Base-by-base conservation (phyloP, 2,797 vertebrate species). In the Potorous gilbertii region DNA sequence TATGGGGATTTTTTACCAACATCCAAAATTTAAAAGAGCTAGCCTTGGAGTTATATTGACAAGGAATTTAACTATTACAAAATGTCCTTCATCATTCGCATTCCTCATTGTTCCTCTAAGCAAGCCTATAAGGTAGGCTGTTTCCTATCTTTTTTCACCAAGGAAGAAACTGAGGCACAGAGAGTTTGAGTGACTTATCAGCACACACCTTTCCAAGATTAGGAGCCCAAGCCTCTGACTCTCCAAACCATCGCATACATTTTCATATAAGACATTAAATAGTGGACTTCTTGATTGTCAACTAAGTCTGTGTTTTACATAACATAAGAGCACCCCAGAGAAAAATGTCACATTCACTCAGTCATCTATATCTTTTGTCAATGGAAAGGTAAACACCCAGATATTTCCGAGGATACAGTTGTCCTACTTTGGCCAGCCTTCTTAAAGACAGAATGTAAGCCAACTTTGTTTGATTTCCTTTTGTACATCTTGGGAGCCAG, bases 281-380 rank as follows among this genome's bases (percentile, higher is more conserved):
- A 96, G 90, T 90, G 0, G 14, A n/a, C 90, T 52, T 91, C 93
- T 96, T 95, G 56, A 87, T 54, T 62, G 55, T 59, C 74, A 16
- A 91, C 59, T 87, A 9, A 54, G 91, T 94, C 50, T 95, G 54
- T 4, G 5, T 94, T n/a, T 87, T 94, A 91, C 57, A 91, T 28
- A 57, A 90, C 50, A 11, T 81, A 34, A 92, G 94, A 96, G 93
- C 34, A 55, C 62, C n/a, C 46, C 54, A 95, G 34, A 90, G 90
- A 94, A 97, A 96, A 90, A 24, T 54, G 57, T 28, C 95, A 91
- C 93, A 55, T 90, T 46, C 2, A 55, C 59, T 46, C 1, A 54
- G 34, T 94, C 91, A 95, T 90, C 59, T n/a, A 81, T 93, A 55
- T 55, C 40, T 94, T 96, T 97, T 95, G 81, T 66, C 21, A 87